phyloP scores from a whole-genome alignment of 2,113 vertebrate genomes.

The Chinchilla lanigera region DNA sequence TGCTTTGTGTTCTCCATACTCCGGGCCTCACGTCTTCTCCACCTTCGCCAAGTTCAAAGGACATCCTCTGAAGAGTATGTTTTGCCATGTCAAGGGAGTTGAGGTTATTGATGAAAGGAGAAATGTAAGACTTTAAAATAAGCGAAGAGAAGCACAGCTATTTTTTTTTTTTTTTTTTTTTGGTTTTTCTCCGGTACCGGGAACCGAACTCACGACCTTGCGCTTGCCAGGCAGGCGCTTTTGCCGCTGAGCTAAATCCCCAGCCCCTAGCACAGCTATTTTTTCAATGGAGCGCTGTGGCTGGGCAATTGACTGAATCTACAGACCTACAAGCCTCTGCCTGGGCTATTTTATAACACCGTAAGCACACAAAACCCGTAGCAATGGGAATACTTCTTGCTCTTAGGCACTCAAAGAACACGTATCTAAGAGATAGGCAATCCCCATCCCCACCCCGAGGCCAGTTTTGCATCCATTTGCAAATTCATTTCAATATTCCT shows the following conservation, averaged over 20 bases:
- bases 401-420: conserved; percentile 41
- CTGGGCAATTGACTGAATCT: neutral
- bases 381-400: neutral
- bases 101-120: conserved; percentile 37
- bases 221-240: too few species aligned
- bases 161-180: too few species aligned
- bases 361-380: neutral
- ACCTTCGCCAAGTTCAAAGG: conserved; percentile 69
- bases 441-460: neutral
- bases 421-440: neutral
- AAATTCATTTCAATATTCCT: conserved; percentile 39
- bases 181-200: too few species aligned
- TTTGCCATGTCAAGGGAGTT: conserved; percentile 39
- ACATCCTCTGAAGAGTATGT: conserved; percentile 9
- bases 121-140: conserved; percentile 66
- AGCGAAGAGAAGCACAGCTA: neutral
- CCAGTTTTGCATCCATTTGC: neutral
- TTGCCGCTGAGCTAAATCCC: too few species aligned
- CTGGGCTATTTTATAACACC: conserved; percentile 25
- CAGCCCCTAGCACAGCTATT: neutral
- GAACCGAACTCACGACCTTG: too few species aligned
- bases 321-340: neutral
- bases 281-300: neutral
- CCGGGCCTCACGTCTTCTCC: neutral
- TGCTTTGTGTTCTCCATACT: conserved; percentile 27